Evolutionary conservation across 1,140 invertebrate genomes (phyloP).

Genomic region (Patella vulgata): DNA sequence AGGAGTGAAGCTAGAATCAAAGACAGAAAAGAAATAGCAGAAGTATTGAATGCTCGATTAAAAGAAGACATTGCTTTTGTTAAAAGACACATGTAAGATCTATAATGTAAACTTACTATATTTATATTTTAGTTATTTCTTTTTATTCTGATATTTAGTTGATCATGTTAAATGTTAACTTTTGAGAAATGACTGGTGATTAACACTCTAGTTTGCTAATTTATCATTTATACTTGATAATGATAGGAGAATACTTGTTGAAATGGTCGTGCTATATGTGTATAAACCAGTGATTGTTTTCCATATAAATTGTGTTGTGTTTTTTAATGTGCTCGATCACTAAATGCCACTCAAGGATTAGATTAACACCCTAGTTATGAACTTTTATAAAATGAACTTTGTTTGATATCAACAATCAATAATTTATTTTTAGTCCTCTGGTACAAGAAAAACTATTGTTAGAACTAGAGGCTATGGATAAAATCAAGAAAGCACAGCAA

Average conservation of each 20-base stretch:
- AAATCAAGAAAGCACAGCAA: conserved; percentile 60
- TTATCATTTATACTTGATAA: too few relatives aligned
- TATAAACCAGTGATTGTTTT: too few relatives aligned
- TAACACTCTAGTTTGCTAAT: too few relatives aligned
- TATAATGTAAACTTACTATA: background rate
- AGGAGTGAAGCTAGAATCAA: conserved; percentile 50
- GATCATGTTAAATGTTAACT: too few relatives aligned
- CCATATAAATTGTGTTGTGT: too few relatives aligned
- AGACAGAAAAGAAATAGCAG: conserved; percentile 47
- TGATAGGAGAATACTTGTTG: too few relatives aligned
- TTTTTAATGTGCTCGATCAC: too few relatives aligned
- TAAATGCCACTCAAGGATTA: too few relatives aligned
- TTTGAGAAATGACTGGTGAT: too few relatives aligned
- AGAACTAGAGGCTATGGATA: conserved; percentile 61
- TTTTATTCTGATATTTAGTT: conserved; percentile 1
- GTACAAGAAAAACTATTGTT: conserved; percentile 63
- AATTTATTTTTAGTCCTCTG: conserved; percentile 50
- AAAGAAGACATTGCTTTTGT: conserved; percentile 63
- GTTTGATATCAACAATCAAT: too few relatives aligned
- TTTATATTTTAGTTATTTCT: background rate
- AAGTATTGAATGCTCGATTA: conserved; percentile 52
- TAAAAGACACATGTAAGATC: conserved; percentile 58
- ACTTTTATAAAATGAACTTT: background rate
- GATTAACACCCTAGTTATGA: too few relatives aligned
- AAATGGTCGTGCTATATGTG: too few relatives aligned